Evolutionary conservation across 2,888 invertebrate genomes (phyloP), one percentile per base, ranked within the genome.

Genomic region (Caenorhabditis doughertyi): DNA sequence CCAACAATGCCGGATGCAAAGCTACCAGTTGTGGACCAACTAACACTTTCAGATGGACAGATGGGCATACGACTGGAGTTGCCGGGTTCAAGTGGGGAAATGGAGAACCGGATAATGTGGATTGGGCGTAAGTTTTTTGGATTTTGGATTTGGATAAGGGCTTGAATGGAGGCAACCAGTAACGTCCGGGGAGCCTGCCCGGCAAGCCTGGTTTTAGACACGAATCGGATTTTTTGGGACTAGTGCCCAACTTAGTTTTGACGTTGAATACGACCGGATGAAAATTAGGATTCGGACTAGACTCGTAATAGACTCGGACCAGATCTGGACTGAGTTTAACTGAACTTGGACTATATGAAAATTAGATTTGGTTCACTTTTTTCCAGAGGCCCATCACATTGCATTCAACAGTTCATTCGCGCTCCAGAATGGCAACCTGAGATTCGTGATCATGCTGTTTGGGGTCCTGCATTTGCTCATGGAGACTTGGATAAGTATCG

Each of bases 341-440:
- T 2, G 5, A 1, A 1, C 16, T n/a, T 44, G 16, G 44, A 11
- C 3, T 44, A n/a, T 44, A 7, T 7, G 16, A 16, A 44, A n/a
- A 16, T 44, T 44, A 39, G 39, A 39, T 32, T 32, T 32, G n/a
- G n/a, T n/a, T n/a, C n/a, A n/a, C n/a, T 18, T 47, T n/a, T 53
- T 35, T 58, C 8, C 27, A 62, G 62, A 44, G 62, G 39, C 39
- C 3, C 62, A n/a, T 44, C 62, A 1, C n/a, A n/a, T 7, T 62
- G 62, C 27, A 42, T 62, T 44, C 62, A 62, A 27, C 62, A 62
- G n/a, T 44, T 62, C 62, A 62, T 62, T 11, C 42, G 42, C 25
- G n/a, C 42, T 2, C 62, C 62, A 1, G 25, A 44, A 9, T 62
- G 35, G 13, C 44, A 27, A 4, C n/a, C 44, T 5, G 25, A n/a